Conservation (phyloP, 2,113 vertebrate species). For the Larimichthys polyactis region DNA sequence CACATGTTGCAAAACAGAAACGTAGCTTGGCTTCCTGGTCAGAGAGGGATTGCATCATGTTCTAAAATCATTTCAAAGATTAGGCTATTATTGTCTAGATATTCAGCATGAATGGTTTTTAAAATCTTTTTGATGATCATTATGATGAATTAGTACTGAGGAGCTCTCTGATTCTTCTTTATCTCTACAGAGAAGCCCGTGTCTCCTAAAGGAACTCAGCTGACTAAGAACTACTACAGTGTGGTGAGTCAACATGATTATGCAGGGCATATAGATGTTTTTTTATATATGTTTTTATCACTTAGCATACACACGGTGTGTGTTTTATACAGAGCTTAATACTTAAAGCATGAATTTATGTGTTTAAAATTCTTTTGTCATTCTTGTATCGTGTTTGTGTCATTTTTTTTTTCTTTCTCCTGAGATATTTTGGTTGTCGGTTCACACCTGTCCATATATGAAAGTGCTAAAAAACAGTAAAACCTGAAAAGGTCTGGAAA, state of each 20-base stretch:
- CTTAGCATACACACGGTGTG: neutral
- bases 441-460: neutral
- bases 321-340: neutral
- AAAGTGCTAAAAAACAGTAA: no score
- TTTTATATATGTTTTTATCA: no score
- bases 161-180: neutral
- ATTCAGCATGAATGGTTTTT: neutral
- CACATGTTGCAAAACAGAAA: neutral
- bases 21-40: neutral
- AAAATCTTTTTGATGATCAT: neutral
- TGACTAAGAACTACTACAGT: constrained; percentile 98
- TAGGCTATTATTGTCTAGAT: neutral
- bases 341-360: neutral
- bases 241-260: constrained; percentile 87
- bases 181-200: constrained; percentile 90
- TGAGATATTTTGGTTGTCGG: neutral
- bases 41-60: neutral
- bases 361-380: neutral
- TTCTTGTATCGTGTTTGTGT: neutral
- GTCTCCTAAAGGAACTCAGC: constrained; percentile 92
- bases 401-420: neutral
- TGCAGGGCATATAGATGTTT: no score
- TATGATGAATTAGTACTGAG: neutral
- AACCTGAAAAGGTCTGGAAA: neutral
- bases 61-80: neutral